Evolutionary conservation across 2,113 vertebrate species (phyloP).

Genomic region (Mugil cephalus): DNA sequence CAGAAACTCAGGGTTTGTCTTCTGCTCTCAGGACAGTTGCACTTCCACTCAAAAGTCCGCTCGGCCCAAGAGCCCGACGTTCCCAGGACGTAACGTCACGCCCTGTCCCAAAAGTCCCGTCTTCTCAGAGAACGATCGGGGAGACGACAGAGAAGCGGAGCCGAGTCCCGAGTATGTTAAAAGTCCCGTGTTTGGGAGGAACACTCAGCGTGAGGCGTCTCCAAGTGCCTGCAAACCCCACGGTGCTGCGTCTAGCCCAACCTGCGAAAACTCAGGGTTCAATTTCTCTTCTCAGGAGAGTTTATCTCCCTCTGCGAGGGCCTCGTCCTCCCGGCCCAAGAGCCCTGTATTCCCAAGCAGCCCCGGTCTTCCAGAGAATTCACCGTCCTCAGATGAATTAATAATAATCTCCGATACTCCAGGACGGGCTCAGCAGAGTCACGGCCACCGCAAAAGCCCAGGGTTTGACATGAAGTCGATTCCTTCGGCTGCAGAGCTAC

Average conservation of each 20-base stretch:
- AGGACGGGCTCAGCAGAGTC: background rate
- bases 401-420: background rate
- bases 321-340: background rate
- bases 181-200: constrained; percentile 55
- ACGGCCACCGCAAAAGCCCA: background rate
- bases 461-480: constrained; percentile 1
- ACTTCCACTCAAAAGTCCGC: background rate
- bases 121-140: constrained; percentile 12
- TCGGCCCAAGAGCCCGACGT: constrained; percentile 39
- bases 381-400: background rate
- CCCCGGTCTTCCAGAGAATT: background rate
- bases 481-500: constrained; percentile 2
- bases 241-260: constrained; percentile 35
- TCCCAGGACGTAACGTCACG: constrained; percentile 7
- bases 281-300: constrained; percentile 58
- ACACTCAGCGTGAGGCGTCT: background rate
- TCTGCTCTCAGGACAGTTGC: constrained; percentile 61
- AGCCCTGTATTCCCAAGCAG: constrained; percentile 57
- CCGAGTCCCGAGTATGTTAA: background rate
- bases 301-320: constrained; percentile 17
- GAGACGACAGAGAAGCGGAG: background rate
- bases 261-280: constrained; percentile 75
- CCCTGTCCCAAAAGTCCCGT: constrained; percentile 11
- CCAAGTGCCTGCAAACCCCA: background rate
- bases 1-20: constrained; percentile 56